These are phyloP conservation scores for Galeruca laticollis DNA, from an alignment of 2,888 invertebrate genomes.

Conservation along the genomic window DNA sequence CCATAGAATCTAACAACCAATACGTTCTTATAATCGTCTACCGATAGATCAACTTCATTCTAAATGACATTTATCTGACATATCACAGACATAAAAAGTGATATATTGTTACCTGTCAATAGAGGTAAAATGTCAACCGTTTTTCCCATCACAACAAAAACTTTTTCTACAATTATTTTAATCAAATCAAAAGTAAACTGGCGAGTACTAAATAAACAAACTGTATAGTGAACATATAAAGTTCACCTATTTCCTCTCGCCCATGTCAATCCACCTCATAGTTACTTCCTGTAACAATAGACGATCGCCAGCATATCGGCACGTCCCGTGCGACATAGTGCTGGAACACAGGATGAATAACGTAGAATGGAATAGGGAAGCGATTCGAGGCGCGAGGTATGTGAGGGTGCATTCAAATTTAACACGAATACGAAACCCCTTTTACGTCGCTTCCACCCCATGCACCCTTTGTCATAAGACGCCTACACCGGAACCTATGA, in stretches of 20 bases:
- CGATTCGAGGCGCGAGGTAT: conserved; percentile 34
- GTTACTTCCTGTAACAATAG: conserved; percentile 44
- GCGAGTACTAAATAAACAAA: no score
- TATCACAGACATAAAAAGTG: no score
- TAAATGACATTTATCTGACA: no score
- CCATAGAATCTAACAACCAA: no score
- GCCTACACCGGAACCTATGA: conserved; percentile 41
- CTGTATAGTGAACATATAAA: no score
- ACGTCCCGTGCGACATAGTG: conserved; percentile 38
- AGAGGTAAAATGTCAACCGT: no score
- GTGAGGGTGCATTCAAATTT: conserved; percentile 49
- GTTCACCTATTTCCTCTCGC: conserved; percentile 3
- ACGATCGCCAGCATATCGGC: conserved; percentile 38
- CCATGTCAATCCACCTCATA: neutral
- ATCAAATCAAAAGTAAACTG: no score
- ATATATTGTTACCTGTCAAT: no score
- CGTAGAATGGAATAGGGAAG: conserved; percentile 28
- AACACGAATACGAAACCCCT: conserved; percentile 28
- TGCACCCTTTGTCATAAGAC: conserved; percentile 20
- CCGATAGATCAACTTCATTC: no score
- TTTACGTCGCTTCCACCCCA: conserved; percentile 20
- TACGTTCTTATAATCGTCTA: no score
- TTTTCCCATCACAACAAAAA: no score
- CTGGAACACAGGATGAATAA: conserved; percentile 25
- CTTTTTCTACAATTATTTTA: no score